Conservation (phyloP, 2,113 vertebrate genomes). For the Channa argus region DNA sequence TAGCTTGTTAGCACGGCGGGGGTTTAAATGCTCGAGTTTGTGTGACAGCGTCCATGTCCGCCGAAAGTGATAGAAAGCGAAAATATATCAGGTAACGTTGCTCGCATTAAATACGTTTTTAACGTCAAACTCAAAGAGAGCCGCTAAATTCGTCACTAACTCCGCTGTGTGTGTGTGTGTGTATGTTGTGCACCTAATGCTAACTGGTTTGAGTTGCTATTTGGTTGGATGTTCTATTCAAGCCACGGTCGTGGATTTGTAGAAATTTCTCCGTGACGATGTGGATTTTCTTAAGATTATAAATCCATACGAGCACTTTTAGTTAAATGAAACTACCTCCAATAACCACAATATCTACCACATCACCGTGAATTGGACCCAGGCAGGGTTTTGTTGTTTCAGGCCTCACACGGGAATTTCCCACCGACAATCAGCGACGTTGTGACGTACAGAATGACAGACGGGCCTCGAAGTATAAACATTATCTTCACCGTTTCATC, state of each 20-base stretch:
- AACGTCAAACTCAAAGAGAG: no score
- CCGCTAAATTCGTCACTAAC: neutral
- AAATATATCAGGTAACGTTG: constrained; percentile 2
- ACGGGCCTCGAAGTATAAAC: neutral
- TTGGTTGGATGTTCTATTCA: no score
- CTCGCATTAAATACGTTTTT: no score
- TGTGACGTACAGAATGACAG: neutral
- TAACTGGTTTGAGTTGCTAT: no score
- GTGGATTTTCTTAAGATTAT: no score
- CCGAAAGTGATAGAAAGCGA: constrained; percentile 8
- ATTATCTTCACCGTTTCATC: no score
- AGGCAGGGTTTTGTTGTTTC: constrained; percentile 8
- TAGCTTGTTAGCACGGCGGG: neutral
- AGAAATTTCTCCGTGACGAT: no score
- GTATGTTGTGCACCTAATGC: no score
- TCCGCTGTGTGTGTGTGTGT: no score
- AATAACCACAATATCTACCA: no score
- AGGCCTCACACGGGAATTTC: constrained; percentile 59
- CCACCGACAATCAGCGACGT: constrained; percentile 53
- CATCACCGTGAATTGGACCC: neutral
- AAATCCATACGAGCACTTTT: no score
- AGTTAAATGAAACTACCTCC: no score
- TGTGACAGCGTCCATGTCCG: constrained; percentile 1
- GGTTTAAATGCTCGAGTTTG: constrained; percentile 1
- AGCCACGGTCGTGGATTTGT: neutral